Evolutionary conservation across 2,888 invertebrate species (phyloP).

Genomic region (Sepiola atlantica): DNA sequence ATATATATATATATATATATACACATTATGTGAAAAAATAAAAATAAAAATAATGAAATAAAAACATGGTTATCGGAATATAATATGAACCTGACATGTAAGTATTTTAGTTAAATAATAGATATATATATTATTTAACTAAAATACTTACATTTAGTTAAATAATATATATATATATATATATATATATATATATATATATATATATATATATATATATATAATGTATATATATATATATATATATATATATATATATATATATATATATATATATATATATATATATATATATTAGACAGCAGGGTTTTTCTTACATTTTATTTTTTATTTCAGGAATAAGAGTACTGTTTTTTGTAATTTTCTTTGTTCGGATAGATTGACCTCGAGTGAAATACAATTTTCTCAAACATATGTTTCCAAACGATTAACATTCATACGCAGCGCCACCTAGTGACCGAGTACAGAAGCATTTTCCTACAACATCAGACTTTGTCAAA

Average conservation of each 20-base stretch:
- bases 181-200: background rate
- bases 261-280: no score
- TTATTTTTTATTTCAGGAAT: no score
- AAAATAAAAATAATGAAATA: no score
- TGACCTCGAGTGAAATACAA: background rate
- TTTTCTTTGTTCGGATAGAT: background rate
- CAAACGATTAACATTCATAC: background rate
- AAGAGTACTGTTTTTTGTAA: background rate
- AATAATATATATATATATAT: no score
- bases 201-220: background rate
- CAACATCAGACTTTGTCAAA: background rate
- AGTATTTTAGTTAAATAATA: no score
- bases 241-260: background rate
- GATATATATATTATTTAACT: no score
- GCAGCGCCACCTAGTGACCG: background rate
- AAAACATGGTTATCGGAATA: no score
- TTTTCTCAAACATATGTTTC: slow-evolving; percentile 12
- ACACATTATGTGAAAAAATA: no score
- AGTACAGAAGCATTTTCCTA: background rate
- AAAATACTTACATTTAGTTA: no score
- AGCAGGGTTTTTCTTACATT: background rate
- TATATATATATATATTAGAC: background rate
- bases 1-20: background rate
- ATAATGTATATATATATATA: no score
- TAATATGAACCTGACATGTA: no score